These are phyloP conservation scores for Pollenia amentaria DNA, from an alignment of 2,888 invertebrate species.

Conservation along the genomic window DNA sequence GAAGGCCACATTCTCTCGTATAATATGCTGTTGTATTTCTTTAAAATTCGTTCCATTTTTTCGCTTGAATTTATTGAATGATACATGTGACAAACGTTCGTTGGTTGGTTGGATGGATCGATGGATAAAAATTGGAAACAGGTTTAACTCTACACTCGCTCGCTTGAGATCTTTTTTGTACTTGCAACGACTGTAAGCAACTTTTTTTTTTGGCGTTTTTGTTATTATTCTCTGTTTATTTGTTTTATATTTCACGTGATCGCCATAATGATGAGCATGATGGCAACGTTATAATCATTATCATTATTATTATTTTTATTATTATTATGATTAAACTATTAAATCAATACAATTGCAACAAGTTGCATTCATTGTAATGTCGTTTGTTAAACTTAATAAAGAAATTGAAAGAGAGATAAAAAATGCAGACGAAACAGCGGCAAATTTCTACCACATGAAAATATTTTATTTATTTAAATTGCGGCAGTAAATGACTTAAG, in stretches of 20 bases:
- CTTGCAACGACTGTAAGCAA: neutral
- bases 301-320: constrained; percentile 24
- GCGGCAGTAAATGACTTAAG: neutral
- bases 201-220: neutral
- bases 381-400: constrained; percentile 49
- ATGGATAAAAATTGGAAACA: constrained; percentile 46
- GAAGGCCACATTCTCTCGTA: neutral
- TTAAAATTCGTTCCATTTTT: constrained; percentile 69
- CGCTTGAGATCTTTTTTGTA: neutral
- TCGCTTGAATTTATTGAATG: constrained; percentile 66
- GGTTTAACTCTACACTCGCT: constrained; percentile 61
- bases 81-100: constrained; percentile 70
- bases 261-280: constrained; percentile 49
- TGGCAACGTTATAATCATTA: constrained; percentile 1
- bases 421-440: constrained; percentile 46
- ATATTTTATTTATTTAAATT: constrained; percentile 49
- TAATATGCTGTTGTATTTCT: constrained; percentile 42
- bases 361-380: constrained; percentile 39
- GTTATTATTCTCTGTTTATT: constrained; percentile 20
- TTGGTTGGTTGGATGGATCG: neutral
- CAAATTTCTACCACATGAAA: constrained; percentile 32
- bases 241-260: constrained; percentile 56
- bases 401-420: constrained; percentile 56
- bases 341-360: constrained; percentile 63
- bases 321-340: constrained; percentile 53